Percentiles rank a stretch among this genome's conserved stretches.
phyloP scores from a whole-genome alignment of 2,888 invertebrate species.

The Blera fallax region DNA sequence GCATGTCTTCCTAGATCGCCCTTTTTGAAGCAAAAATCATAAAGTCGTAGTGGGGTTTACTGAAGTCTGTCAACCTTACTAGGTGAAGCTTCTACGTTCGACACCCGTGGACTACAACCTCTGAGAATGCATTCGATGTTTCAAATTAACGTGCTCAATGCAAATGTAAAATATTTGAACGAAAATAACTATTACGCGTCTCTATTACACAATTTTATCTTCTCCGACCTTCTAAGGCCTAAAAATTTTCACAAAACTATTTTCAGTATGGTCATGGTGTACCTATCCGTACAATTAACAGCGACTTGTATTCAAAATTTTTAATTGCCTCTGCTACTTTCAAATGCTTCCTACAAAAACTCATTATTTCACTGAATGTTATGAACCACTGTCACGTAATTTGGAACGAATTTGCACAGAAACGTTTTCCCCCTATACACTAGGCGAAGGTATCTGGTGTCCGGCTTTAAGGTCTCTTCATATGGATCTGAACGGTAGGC shows the following conservation, averaged over 20 bases:
- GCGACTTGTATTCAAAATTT: background rate
- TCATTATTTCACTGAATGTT: background rate
- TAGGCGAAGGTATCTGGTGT: background rate
- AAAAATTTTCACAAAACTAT: background rate
- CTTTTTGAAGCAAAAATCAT: too few species aligned
- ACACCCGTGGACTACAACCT: too few species aligned
- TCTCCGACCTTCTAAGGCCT: background rate
- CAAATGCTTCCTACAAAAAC: conserved; percentile 30
- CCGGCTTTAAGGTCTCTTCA: conserved; percentile 3
- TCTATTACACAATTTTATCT: background rate
- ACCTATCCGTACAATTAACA: background rate
- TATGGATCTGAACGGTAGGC: conserved; percentile 27
- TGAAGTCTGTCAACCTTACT: too few species aligned
- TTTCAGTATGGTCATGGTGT: background rate
- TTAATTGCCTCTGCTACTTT: conserved; percentile 10
- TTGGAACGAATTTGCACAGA: conserved; percentile 60
- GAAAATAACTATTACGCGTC: background rate
- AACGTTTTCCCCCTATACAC: conserved; percentile 48
- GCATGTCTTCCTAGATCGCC: too few species aligned
- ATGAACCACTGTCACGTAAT: conserved; percentile 59
- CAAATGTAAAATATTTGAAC: background rate
- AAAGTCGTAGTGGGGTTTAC: too few species aligned
- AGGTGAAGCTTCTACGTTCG: too few species aligned
- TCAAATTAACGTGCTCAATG: background rate
- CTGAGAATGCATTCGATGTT: background rate